Conservation (phyloP, 2,113 vertebrate genomes). For the Mastomys coucha region DNA sequence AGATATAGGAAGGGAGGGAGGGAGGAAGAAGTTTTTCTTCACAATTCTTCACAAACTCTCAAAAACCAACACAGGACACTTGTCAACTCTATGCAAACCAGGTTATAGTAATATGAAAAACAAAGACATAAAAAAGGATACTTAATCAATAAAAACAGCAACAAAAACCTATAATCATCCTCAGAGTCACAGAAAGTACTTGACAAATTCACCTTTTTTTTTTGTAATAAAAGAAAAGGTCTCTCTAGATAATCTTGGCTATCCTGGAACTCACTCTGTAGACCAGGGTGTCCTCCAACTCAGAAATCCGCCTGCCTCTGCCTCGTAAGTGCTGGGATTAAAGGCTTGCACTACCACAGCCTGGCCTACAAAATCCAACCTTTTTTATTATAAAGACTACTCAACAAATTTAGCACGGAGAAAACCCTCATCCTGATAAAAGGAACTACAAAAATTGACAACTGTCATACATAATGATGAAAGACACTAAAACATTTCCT, state of each 20-base stretch:
- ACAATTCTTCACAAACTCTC: background rate
- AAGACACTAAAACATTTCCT: background rate
- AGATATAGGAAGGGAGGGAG: background rate
- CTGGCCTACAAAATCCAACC: background rate
- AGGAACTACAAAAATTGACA: background rate
- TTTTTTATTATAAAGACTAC: background rate
- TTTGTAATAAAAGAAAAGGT: too few relatives aligned
- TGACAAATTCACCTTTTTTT: background rate
- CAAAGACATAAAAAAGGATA: background rate
- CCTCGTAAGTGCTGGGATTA: too few relatives aligned
- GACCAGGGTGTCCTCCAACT: background rate
- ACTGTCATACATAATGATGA: background rate
- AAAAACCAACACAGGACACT: background rate
- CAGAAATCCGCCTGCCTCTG: background rate
- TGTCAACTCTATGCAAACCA: background rate
- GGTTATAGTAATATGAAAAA: background rate
- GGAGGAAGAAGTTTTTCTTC: background rate
- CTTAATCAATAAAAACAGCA: background rate
- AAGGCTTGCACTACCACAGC: background rate
- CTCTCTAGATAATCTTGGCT: background rate
- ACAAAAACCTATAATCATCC: background rate
- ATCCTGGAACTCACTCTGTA: background rate
- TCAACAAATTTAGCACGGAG: background rate
- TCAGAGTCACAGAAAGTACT: background rate
- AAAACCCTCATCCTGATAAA: background rate